Base-by-base conservation (phyloP, 2,888 invertebrate genomes). In the Agrochola circellaris region DNA sequence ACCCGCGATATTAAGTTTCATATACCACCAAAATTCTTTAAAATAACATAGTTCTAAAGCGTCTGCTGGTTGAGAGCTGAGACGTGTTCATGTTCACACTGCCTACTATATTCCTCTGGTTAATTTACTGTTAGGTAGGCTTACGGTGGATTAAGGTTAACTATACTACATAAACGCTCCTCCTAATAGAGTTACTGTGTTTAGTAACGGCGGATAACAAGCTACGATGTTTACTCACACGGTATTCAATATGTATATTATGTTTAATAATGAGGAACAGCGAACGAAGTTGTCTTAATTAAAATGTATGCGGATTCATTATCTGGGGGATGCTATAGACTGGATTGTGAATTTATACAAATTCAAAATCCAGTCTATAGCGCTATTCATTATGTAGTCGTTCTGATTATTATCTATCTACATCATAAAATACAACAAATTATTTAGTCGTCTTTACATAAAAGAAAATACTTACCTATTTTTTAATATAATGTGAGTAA, bases 101-200 rank as follows among this genome's bases (percentile, higher is more conserved):
- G 78, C 42, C 26, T 84, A 83, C 89, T 90, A 91, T 93, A 92
- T 93, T 90, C 89, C 88, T 90, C 81, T 89, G 86, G 90, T 89
- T 91, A 91, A 92, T 93, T 92, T 91, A 91, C 90, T 90, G 87
- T 86, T 87, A 91, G 89, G 88, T 90, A 90, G 91, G 92, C 93
- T 93, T 91, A 92, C 76, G 75, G 74, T 82, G 90, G 91, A 93
- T 93, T 93, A 93, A 89, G 87, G 88, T 89, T 87, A 89, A 91
- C 89, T 92, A 88, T 89, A 88, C 88, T 87, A 87, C 79, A 88
- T 89, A 88, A 86, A 83, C 68, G 81, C 79, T 65, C 79, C 60
- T 67, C 70, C 77, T 88, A 86, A 88, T 86, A 89, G 88, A 89
- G 88, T 87, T 85, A 84, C 80, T 80, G 80, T 86, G 88, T 88